Base-by-base conservation (phyloP, 2,113 vertebrate genomes). In the Labeo catla region DNA sequence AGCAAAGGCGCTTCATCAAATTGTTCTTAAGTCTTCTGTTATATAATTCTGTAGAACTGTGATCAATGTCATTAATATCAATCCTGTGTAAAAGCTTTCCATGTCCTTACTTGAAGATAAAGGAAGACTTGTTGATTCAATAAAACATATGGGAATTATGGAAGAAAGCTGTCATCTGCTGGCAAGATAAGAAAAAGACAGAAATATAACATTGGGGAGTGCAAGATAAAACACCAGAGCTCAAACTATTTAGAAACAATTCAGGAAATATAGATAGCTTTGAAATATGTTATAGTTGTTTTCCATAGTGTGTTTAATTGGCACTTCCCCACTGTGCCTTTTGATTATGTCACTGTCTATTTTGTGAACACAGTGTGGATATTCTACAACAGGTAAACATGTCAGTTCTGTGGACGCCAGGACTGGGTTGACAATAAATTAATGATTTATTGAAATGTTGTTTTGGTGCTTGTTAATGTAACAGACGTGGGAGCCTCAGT, bases 21-120 rank as follows among this genome's bases (percentile, higher is more conserved):
- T 39, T 78, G 9, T 9, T 54, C 13, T 52, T 5, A 45, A 36
- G 49, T 52, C 23, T 52, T 54, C 15, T 78, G 15, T 57, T 54
- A 39, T 19, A 15, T 57, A 57, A 28, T 7, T 54, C 15, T 77
- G 50, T 77, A 19, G 15, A 57, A n/a, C 43, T 47, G 4, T 43
- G 21, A 57, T 78, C 50, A 57, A 36, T 57, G 57, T 57, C 16
- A 78, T 73, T 43, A 47, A 43, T 72, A 43, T 43, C 36, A 72
- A 10, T 78, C 16, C 4, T 54, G 2, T 78, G 36, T 36, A 4
- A 21, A 19, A 19, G 7, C 16, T 21, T 36, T 36, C n/a, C 13
- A 34, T 23, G 74, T 81, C n/a, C 21, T 43, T 52, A 7, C 47
- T 50, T 49, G 63, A 66, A 87, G 59, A 87, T 68, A 54, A 79